Percentiles rank a stretch among this genome's conserved stretches.
phyloP scores from a whole-genome alignment of 2,888 invertebrate genomes.

The Ganaspis brasiliensis region DNA sequence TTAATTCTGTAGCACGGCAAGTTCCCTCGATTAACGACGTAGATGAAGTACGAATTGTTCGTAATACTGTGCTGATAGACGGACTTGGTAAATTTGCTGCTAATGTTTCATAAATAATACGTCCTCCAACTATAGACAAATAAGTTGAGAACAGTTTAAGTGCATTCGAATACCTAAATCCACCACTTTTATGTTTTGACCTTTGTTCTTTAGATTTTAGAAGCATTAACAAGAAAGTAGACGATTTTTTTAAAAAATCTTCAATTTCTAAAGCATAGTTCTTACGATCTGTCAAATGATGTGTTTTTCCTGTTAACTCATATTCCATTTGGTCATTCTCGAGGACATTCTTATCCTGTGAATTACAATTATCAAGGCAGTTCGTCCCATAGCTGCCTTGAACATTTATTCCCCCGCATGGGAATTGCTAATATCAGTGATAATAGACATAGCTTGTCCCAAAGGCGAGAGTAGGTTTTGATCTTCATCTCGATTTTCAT shows the following conservation, averaged over 20 bases:
- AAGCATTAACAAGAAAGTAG: neutral
- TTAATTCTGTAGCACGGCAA: slow-evolving; percentile 57
- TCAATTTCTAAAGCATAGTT: neutral
- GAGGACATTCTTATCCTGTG: no score
- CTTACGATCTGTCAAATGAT: neutral
- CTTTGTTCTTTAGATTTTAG: neutral
- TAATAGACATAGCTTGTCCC: no score
- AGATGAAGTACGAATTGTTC: slow-evolving; percentile 48
- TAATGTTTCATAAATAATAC: slow-evolving; percentile 60
- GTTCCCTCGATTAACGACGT: slow-evolving; percentile 57
- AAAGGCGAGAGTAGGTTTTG: no score
- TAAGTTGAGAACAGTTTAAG: slow-evolving; percentile 52
- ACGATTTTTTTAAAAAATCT: neutral
- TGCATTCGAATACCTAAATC: slow-evolving; percentile 42
- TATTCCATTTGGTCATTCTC: neutral
- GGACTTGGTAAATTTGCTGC: slow-evolving; percentile 56
- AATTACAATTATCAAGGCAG: slow-evolving; percentile 2
- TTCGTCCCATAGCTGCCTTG: slow-evolving; percentile 7
- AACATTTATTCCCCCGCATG: neutral
- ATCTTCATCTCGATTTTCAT: neutral
- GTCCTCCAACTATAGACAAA: slow-evolving; percentile 54
- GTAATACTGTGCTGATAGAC: slow-evolving; percentile 55
- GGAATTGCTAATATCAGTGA: no score
- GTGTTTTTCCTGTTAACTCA: neutral
- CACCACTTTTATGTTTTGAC: slow-evolving; percentile 18